A percentile compares a stretch with the other conserved stretches of the same genome.
Evolutionary conservation across 2,113 vertebrate genomes (phyloP).

Genomic region (Anguilla rostrata): DNA sequence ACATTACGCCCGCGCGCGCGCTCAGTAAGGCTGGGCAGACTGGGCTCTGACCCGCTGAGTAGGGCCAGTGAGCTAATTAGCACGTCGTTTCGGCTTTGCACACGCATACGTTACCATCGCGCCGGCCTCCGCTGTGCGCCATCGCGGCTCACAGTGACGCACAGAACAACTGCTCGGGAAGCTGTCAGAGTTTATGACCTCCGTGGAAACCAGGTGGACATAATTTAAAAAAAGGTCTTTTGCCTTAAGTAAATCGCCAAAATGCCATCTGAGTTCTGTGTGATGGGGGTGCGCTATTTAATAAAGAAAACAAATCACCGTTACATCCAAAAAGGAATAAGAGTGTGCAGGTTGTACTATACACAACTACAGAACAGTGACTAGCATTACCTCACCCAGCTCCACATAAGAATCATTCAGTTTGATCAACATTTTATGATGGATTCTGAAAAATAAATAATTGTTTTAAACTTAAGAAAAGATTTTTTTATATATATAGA

Average conservation of each 20-base stretch:
- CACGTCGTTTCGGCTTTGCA: not conserved
- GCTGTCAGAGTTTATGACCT: too few relatives aligned
- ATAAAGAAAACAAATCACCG: not conserved
- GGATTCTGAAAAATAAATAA: not conserved
- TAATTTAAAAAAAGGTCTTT: too few relatives aligned
- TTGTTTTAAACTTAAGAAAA: not conserved
- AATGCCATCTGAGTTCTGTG: too few relatives aligned
- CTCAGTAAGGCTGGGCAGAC: not conserved
- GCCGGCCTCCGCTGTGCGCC: too few relatives aligned
- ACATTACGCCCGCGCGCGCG: not conserved
- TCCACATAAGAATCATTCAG: too few relatives aligned
- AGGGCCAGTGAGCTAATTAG: not conserved
- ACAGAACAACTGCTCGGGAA: too few relatives aligned
- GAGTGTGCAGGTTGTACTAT: not conserved
- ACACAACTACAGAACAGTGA: not conserved
- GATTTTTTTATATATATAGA: not conserved
- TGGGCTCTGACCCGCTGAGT: not conserved
- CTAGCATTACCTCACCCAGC: not conserved
- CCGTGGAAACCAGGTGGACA: too few relatives aligned
- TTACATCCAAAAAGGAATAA: not conserved
- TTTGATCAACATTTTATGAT: not conserved
- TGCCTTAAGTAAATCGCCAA: too few relatives aligned
- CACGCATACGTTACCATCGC: not conserved
- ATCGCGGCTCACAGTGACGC: too few relatives aligned
- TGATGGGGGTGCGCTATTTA: too few relatives aligned